Evolutionary conservation across 1,140 invertebrate genomes (phyloP), one percentile per base, ranked within the genome.

Genomic region (Drosophila neocordata): DNA sequence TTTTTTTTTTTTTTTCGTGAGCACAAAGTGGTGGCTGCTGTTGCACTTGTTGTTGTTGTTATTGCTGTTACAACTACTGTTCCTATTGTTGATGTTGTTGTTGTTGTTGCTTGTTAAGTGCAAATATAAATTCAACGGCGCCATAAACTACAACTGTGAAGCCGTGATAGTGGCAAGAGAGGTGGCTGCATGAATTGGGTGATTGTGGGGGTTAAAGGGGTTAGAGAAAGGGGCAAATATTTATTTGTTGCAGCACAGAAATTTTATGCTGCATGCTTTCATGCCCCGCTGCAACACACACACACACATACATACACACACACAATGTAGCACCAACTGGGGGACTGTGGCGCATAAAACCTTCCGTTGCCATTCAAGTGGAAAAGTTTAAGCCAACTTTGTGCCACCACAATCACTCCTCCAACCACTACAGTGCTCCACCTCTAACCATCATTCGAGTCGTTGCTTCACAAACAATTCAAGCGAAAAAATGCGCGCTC

Each of bases 371-470:
- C 82, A 88, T 85, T 85, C 83, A 82, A 85, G 82, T 85, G 83
- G 83, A 85, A 85, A 85, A 85, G 83, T 85, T 85, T 87, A 87
- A 85, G 82, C 78, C 83, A 85, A 85, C 82, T 85, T 82, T 76
- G 66, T 69, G 74, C 65, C 69, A 51, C 27, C 34, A 7, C 18
- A 31, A 31, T 7, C 35, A n/a, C 27, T 41, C 61, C 37, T 0
- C 8, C 12, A 12, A 12, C 7, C 22, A 60, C 22, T 44, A 22
- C 13, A 24, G 24, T 4, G 24, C 24, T 24, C 24, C 24, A 24
- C 27, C 6, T 7, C 4, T 7, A 31, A 15, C 35, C 65, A 61
- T 48, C 41, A 58, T 56, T 51, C 22, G 18, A 51, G 22, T 13
- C 57, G 20, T 34, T 53, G 58, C 37, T 24, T 63, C 57, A 11